phyloP scores from a whole-genome alignment of 2,113 vertebrate genomes.

The Gymnobelideus leadbeateri region DNA sequence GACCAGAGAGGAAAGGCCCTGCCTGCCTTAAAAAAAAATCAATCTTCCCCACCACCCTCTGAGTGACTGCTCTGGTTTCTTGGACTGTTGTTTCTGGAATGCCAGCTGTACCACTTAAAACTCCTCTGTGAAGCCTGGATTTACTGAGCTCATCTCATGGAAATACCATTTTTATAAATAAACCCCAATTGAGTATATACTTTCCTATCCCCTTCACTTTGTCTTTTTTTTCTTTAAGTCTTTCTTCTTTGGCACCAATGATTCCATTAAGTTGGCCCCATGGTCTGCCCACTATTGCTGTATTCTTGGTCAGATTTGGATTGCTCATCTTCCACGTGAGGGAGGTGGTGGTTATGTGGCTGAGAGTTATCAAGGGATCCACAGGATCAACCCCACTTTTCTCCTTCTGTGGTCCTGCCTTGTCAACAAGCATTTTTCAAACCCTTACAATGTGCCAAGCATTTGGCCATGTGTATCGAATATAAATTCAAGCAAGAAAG shows the following conservation, averaged over 20 bases:
- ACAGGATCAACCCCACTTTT: background rate
- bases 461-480: background rate
- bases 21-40: constrained; percentile 54
- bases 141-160: constrained; percentile 61
- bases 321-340: background rate
- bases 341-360: background rate
- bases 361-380: background rate
- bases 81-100: constrained; percentile 69
- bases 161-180: constrained; percentile 72
- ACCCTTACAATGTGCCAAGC: background rate
- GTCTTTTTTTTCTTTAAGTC: constrained; percentile 24
- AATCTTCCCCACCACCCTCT: constrained; percentile 57
- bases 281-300: background rate
- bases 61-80: constrained; percentile 63
- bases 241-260: background rate
- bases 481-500: background rate
- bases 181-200: background rate
- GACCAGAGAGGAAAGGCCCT: constrained; percentile 28
- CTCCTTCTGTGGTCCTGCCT: background rate
- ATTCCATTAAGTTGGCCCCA: background rate
- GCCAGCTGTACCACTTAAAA: constrained; percentile 69
- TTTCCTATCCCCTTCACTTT: constrained; percentile 23
- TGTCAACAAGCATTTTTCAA: background rate
- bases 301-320: background rate
- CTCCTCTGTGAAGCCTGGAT: constrained; percentile 37